phyloP scores from a whole-genome alignment of 2,888 invertebrate species.

The Dicycla oo region DNA sequence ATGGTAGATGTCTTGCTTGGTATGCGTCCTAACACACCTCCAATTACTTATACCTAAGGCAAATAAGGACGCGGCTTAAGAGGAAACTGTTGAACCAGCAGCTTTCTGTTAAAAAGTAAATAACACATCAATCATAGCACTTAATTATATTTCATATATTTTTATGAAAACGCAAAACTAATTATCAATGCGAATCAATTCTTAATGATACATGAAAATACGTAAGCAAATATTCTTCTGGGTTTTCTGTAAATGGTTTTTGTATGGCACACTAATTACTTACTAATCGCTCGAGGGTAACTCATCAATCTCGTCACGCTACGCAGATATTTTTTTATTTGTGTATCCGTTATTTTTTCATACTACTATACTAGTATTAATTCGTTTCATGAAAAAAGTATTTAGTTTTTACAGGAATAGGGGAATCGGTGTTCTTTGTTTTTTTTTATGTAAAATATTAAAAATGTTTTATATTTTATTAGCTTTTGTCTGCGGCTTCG shows the following conservation, averaged over 20 bases:
- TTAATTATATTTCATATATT: background rate
- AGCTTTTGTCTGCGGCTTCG: too few relatives aligned
- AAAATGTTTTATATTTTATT: background rate
- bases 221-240: conserved; percentile 23
- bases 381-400: background rate
- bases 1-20: too few relatives aligned
- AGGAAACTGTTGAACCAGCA: background rate
- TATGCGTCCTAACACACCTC: too few relatives aligned
- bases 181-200: background rate
- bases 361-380: background rate
- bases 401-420: background rate
- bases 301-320: conserved; percentile 59
- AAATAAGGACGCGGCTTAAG: background rate
- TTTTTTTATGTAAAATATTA: background rate
- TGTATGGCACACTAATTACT: conserved; percentile 54
- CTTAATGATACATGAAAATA: background rate
- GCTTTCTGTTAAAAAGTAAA: background rate
- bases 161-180: background rate
- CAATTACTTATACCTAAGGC: too few relatives aligned
- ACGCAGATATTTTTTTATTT: conserved; percentile 52
- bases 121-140: background rate
- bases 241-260: conserved; percentile 42
- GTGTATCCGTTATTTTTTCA: conserved; percentile 33
- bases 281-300: conserved; percentile 51
- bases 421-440: background rate